A percentile compares a stretch with the other conserved stretches of the same genome.
These are phyloP conservation scores for Brienomyrus brachyistius DNA, from an alignment of 2,113 vertebrate species.

Conservation along the genomic window DNA sequence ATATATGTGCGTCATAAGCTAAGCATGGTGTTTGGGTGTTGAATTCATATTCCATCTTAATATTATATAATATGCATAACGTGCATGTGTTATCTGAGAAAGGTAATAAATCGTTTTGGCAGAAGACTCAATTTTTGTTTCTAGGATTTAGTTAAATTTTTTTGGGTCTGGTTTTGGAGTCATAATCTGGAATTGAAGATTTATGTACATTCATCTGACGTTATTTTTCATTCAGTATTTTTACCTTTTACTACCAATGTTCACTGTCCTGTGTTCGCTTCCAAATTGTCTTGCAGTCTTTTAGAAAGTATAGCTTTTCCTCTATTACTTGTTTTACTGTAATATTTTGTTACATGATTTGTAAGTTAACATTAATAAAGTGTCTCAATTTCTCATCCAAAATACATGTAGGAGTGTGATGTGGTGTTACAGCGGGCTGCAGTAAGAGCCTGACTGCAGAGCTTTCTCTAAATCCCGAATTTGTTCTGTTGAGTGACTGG, in stretches of 20 bases:
- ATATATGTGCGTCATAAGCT: constrained; percentile 40
- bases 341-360: constrained; percentile 50
- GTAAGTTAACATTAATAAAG: constrained; percentile 56
- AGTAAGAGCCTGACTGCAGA: not conserved
- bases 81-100: constrained; percentile 47
- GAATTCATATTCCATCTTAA: constrained; percentile 19
- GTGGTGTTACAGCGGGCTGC: not conserved
- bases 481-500: not conserved
- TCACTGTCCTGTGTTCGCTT: constrained; percentile 32
- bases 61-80: constrained; percentile 36
- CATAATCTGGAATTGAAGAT: not conserved
- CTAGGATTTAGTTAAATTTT: constrained; percentile 22
- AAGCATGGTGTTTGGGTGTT: constrained; percentile 32
- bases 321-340: constrained; percentile 44
- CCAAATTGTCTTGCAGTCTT: constrained; percentile 26
- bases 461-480: not conserved
- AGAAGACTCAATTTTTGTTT: constrained; percentile 23
- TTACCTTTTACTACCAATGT: constrained; percentile 31
- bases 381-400: constrained; percentile 48
- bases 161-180: not conserved
- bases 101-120: constrained; percentile 43
- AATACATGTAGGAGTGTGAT: not conserved
- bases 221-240: constrained; percentile 14
- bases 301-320: constrained; percentile 41
- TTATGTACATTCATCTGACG: not conserved